phyloP scores from a whole-genome alignment of 2,797 vertebrate genomes.

The Vireo griseus region DNA sequence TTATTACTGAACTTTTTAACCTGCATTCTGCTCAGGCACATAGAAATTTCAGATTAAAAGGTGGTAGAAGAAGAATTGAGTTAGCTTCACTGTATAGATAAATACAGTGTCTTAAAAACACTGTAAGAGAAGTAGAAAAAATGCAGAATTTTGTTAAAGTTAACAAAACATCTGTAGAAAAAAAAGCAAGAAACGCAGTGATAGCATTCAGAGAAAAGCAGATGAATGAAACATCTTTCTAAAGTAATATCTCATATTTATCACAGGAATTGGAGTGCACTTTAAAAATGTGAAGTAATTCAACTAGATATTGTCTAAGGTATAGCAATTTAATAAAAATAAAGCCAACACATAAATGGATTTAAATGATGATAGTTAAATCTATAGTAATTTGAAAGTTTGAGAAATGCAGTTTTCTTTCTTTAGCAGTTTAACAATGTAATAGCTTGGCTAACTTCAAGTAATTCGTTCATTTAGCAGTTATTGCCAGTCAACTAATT shows the following conservation, averaged over 20 bases:
- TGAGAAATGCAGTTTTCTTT: background rate
- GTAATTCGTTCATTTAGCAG: background rate
- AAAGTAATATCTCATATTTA: background rate
- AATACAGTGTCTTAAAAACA: background rate
- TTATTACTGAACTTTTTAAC: background rate
- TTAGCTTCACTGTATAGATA: background rate
- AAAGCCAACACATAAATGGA: background rate
- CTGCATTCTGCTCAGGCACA: background rate
- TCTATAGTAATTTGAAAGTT: background rate
- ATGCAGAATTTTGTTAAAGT: background rate
- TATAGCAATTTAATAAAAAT: background rate
- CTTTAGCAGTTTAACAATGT: background rate
- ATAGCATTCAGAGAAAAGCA: background rate
- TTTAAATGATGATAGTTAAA: background rate
- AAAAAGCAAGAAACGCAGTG: background rate
- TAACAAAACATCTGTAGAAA: background rate
- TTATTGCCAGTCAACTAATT: background rate
- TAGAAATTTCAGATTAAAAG: background rate
- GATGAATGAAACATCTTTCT: background rate
- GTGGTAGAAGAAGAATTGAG: background rate
- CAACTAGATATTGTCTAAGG: background rate
- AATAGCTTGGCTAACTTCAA: background rate
- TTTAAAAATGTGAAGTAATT: background rate
- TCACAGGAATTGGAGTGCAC: background rate
- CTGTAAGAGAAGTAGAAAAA: background rate